Conservation (phyloP, 2,113 vertebrate genomes). For the Chrysochloris asiatica region DNA sequence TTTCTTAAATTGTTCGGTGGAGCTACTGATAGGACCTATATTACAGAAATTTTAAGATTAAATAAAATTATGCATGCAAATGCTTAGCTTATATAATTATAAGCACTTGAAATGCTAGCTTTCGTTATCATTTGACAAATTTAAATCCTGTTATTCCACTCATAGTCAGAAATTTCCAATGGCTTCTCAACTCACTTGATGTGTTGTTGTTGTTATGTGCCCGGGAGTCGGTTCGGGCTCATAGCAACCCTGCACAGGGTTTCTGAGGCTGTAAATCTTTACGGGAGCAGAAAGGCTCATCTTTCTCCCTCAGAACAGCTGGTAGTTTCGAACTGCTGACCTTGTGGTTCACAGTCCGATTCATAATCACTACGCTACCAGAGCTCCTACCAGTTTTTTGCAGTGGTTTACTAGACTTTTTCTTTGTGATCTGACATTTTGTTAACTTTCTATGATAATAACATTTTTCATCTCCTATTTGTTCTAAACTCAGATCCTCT, state of each 20-base stretch:
- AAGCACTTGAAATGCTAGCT: background rate
- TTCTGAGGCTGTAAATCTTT: too few relatives aligned
- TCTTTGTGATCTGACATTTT: background rate
- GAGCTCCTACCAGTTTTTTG: too few relatives aligned
- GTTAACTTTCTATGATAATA: background rate
- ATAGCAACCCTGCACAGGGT: too few relatives aligned
- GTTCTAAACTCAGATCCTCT: background rate
- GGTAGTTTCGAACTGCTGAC: too few relatives aligned
- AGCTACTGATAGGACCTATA: background rate
- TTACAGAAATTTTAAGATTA: background rate
- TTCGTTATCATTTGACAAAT: background rate
- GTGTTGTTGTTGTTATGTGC: too few relatives aligned
- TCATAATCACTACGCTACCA: too few relatives aligned
- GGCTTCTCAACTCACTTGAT: background rate
- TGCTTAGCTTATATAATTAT: too few relatives aligned
- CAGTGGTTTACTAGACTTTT: background rate
- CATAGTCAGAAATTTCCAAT: background rate
- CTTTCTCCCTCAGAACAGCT: too few relatives aligned
- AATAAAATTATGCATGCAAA: background rate
- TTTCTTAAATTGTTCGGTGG: slow-evolving; percentile 11
- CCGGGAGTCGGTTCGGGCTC: too few relatives aligned
- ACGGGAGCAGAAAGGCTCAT: too few relatives aligned
- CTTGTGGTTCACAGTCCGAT: too few relatives aligned
- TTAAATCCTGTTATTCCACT: background rate
- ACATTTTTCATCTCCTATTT: background rate